Conservation (phyloP, 2,113 vertebrate species). For the Neolamprologus devosi region DNA sequence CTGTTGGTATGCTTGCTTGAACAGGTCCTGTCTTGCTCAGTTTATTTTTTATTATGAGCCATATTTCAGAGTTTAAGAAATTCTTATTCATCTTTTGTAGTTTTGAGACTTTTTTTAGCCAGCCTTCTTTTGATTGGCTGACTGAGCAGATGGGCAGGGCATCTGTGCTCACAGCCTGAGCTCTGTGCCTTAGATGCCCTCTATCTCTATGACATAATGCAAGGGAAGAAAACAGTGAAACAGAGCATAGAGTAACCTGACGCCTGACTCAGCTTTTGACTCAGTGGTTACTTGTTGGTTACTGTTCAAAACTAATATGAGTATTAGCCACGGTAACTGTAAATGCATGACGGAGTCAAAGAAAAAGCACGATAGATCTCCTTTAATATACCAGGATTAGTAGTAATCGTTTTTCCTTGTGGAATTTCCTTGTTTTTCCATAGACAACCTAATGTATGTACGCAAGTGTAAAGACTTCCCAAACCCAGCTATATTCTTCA, state of each 20-base stretch:
- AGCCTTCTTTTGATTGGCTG: neutral
- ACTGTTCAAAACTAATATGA: neutral
- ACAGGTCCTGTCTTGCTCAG: neutral
- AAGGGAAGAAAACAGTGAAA: neutral
- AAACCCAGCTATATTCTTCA: accelerated
- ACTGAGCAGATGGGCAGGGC: neutral
- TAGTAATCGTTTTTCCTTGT: accelerated
- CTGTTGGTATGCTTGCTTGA: neutral
- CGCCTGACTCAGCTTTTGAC: neutral
- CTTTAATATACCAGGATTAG: neutral
- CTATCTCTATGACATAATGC: neutral
- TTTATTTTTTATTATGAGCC: accelerated
- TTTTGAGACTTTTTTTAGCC: neutral
- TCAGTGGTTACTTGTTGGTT: neutral
- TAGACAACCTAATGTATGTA: neutral
- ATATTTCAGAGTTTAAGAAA: neutral
- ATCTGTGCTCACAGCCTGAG: neutral
- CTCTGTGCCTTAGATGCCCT: neutral
- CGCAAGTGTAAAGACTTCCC: neutral
- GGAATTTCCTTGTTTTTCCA: neutral
- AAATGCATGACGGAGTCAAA: neutral
- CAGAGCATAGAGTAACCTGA: neutral
- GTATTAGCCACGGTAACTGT: neutral
- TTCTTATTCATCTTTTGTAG: neutral
- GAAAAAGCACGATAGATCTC: neutral